Evolutionary conservation across 1,140 invertebrate species (phyloP).

Genomic region (Hyphantria cunea): DNA sequence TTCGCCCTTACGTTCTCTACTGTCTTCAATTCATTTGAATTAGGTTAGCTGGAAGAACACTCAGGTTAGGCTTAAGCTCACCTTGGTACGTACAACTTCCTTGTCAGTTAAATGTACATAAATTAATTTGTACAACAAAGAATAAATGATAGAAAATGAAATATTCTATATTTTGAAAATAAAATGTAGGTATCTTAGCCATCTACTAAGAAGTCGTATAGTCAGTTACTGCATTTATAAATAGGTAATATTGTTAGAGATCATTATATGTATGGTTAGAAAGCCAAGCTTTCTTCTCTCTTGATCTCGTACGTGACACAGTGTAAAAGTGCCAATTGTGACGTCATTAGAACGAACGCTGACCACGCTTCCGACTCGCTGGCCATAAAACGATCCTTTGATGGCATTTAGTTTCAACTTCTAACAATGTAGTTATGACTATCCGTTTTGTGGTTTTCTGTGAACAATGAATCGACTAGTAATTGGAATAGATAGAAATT

Average conservation of each 20-base stretch:
- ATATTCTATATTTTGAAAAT: no score
- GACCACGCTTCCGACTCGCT: slow-evolving; percentile 61
- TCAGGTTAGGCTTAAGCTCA: no score
- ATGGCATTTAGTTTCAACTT: slow-evolving; percentile 38
- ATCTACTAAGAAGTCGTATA: no score
- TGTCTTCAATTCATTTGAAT: no score
- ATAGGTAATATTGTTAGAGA: background rate
- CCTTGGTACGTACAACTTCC: no score
- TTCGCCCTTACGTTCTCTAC: no score
- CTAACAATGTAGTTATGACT: slow-evolving; percentile 21
- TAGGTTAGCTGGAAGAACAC: no score
- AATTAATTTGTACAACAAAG: no score
- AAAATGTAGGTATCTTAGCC: no score
- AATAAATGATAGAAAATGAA: no score
- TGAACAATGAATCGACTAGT: slow-evolving; percentile 11
- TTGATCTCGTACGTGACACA: slow-evolving; percentile 60
- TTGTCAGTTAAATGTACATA: no score
- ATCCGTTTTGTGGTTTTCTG: slow-evolving; percentile 3
- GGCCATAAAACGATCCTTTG: slow-evolving; percentile 55
- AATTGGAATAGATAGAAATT: slow-evolving; percentile 10
- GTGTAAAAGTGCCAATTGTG: slow-evolving; percentile 67
- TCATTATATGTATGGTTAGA: slow-evolving; percentile 2
- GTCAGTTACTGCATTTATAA: no score
- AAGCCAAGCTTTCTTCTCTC: slow-evolving; percentile 10
- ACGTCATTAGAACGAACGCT: slow-evolving; percentile 40